Conservation (phyloP, 2,113 vertebrate species). For the Hepsetus odoe region DNA sequence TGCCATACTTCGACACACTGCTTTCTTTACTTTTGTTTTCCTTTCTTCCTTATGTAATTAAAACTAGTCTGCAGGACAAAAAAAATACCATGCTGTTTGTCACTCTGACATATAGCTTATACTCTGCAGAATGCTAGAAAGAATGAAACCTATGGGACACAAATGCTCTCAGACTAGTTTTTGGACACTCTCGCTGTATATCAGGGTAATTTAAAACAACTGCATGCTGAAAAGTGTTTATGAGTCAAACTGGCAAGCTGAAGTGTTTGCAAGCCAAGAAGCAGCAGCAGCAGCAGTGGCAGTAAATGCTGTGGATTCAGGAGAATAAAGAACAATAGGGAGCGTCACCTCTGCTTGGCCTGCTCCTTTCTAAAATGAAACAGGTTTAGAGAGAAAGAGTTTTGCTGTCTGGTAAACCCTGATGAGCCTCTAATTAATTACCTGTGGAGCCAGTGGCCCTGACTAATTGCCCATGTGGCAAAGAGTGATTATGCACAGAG, state of each 20-base stretch:
- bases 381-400: neutral
- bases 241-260: neutral
- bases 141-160: neutral
- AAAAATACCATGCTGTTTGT: neutral
- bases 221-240: neutral
- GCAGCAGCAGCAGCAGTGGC: neutral
- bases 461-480: constrained; percentile 68
- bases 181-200: constrained; percentile 1
- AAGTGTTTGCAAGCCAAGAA: too few species aligned
- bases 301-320: neutral
- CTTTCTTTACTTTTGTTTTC: neutral
- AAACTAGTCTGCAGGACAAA: neutral
- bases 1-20: neutral
- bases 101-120: neutral
- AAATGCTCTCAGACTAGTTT: neutral
- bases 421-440: constrained; percentile 63
- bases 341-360: neutral
- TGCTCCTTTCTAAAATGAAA: constrained; percentile 9
- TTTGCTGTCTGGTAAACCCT: constrained; percentile 9
- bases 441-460: constrained; percentile 53
- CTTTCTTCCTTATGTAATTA: neutral
- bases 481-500: constrained; percentile 57
- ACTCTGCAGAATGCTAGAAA: neutral
- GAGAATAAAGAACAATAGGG: neutral
- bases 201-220: constrained; percentile 7